These are phyloP conservation scores for Stomatorhinus ivindoensis DNA, from an alignment of 2,113 vertebrate genomes.

Conservation along the genomic window DNA sequence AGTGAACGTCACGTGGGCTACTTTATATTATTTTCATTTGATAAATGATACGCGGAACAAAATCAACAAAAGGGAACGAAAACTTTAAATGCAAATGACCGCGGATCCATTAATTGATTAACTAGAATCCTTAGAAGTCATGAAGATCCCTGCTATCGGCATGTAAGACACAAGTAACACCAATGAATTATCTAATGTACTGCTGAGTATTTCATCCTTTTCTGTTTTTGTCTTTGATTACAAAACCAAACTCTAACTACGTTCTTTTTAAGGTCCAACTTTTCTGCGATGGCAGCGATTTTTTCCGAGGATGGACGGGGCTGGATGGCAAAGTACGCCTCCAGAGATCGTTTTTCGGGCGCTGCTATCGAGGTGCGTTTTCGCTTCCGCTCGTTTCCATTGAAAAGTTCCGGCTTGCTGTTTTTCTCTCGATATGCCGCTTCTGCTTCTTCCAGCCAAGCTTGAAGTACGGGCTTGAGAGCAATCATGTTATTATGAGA, in stretches of 20 bases:
- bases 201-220: constrained; percentile 89
- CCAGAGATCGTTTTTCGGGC: constrained; percentile 84
- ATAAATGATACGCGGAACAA: neutral
- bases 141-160: constrained; percentile 50
- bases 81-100: neutral
- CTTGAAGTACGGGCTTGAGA: constrained; percentile 82
- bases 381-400: constrained; percentile 71
- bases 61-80: neutral
- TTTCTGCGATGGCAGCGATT: constrained; percentile 85
- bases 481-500: constrained; percentile 95
- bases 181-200: constrained; percentile 60
- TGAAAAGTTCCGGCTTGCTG: constrained; percentile 75
- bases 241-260: constrained; percentile 93
- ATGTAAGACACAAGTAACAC: neutral
- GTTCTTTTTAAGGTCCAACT: constrained; percentile 90
- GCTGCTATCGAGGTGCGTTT: constrained; percentile 89
- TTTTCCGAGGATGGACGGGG: constrained; percentile 86
- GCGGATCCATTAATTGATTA: neutral
- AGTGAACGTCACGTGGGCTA: constrained; percentile 3
- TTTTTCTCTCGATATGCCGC: constrained; percentile 75
- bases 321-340: constrained; percentile 88
- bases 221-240: constrained; percentile 91
- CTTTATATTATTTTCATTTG: neutral
- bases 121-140: neutral
- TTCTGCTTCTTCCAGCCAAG: constrained; percentile 88